Conservation (phyloP, 1,140 invertebrate species). For the Lordiphosa collinella region DNA sequence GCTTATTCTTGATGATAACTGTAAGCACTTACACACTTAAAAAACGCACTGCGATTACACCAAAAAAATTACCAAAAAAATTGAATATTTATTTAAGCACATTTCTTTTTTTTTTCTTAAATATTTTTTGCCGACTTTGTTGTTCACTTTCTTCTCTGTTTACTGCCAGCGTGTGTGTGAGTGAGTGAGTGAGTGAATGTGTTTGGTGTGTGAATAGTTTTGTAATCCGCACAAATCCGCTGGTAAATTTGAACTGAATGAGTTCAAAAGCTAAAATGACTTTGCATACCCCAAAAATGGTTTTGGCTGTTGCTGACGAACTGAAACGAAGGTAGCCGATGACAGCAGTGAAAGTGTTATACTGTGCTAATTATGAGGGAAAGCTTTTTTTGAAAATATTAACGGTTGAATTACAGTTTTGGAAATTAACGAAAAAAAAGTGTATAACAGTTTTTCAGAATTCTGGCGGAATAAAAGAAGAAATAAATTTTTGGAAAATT, state of each 20-base stretch:
- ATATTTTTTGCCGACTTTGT: not conserved
- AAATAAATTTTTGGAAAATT: not conserved
- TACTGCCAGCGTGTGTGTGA: not conserved
- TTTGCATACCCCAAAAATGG: conserved; percentile 64
- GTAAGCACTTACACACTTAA: conserved; percentile 14
- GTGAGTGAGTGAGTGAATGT: conserved; percentile 9
- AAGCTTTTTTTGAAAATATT: conserved; percentile 1
- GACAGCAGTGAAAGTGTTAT: not conserved
- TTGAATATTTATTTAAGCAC: conserved; percentile 6
- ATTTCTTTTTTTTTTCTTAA: not conserved
- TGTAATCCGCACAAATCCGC: conserved; percentile 76
- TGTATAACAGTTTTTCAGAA: conserved; percentile 35
- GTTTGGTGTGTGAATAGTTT: conserved; percentile 33
- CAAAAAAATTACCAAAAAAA: conserved; percentile 63
- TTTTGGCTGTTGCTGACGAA: conserved; percentile 5
- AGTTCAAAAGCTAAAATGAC: conserved; percentile 76
- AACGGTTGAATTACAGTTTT: not conserved
- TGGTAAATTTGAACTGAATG: conserved; percentile 77
- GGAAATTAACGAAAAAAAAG: not conserved
- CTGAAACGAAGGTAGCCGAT: not conserved
- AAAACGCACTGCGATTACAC: conserved; percentile 64
- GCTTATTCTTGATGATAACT: not conserved
- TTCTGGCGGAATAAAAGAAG: not conserved
- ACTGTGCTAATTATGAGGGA: not conserved
- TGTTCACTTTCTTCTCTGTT: conserved; percentile 4